These are phyloP conservation scores for Promerops cafer DNA, from an alignment of 2,113 vertebrate species.

Conservation along the genomic window DNA sequence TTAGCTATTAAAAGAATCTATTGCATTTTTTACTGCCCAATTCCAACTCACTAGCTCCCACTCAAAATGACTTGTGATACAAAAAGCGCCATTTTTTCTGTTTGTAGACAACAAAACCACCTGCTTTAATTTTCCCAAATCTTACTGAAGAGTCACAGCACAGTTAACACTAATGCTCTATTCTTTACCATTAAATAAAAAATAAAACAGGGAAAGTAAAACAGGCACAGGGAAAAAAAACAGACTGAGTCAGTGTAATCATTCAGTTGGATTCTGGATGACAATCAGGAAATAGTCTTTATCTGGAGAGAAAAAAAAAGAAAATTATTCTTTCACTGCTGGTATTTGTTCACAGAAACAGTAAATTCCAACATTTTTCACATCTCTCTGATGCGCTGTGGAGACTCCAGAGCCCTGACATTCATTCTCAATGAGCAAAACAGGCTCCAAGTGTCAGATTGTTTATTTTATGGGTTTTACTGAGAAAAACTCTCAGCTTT, in stretches of 20 bases:
- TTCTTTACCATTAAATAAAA: slow-evolving; percentile 62
- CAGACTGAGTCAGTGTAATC: background rate
- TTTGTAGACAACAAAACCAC: background rate
- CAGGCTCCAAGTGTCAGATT: background rate
- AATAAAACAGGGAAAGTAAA: background rate
- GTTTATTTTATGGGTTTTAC: background rate
- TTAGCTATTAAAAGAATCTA: background rate
- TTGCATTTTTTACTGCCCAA: background rate
- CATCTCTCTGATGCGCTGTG: background rate
- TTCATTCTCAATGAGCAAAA: background rate
- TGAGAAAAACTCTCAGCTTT: background rate
- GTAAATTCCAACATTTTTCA: background rate
- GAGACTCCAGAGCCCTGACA: background rate
- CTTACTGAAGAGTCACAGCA: background rate
- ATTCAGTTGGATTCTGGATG: slow-evolving; percentile 92
- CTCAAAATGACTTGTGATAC: background rate
- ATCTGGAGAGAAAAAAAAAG: slow-evolving; percentile 73
- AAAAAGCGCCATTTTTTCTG: background rate
- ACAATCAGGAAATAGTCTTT: slow-evolving; percentile 98
- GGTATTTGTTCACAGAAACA: background rate
- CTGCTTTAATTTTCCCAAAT: background rate
- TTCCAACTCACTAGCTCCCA: background rate
- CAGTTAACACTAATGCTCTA: slow-evolving; percentile 27
- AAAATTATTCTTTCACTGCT: background rate
- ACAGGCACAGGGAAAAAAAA: background rate